Evolutionary conservation across 2,113 vertebrate genomes (phyloP).

Genomic region (Antidorcas marsupialis): DNA sequence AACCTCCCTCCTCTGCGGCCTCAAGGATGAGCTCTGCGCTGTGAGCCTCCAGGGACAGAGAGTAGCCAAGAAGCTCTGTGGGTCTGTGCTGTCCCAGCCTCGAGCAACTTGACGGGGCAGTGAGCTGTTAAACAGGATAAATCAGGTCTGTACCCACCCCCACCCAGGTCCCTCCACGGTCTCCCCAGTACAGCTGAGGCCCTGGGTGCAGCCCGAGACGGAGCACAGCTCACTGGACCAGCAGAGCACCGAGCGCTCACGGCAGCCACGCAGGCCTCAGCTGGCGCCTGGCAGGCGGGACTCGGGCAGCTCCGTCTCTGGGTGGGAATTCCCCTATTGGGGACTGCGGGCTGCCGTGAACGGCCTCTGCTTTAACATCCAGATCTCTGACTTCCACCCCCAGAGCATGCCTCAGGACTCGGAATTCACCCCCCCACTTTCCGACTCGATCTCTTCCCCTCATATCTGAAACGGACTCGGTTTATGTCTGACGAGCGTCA

Average conservation of each 20-base stretch:
- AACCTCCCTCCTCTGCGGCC: not conserved
- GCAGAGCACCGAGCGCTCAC: not conserved
- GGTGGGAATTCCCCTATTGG: fast-evolving
- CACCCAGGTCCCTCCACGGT: not conserved
- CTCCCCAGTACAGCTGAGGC: slow-evolving; percentile 28
- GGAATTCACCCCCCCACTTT: fast-evolving
- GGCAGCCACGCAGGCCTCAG: fast-evolving
- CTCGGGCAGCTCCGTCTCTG: too few species aligned
- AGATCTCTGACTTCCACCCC: not conserved
- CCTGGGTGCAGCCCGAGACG: not conserved
- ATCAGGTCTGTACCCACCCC: slow-evolving; percentile 54
- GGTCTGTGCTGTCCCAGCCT: slow-evolving; percentile 47
- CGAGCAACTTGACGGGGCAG: slow-evolving; percentile 58
- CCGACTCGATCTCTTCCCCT: not conserved
- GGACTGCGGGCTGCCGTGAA: not conserved
- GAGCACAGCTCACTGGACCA: not conserved
- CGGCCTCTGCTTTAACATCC: not conserved
- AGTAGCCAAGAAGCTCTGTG: slow-evolving; percentile 73
- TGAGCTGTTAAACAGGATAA: slow-evolving; percentile 78
- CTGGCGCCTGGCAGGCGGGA: fast-evolving
- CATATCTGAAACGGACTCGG: not conserved
- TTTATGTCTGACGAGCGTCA: not conserved
- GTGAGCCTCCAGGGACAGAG: slow-evolving; percentile 61
- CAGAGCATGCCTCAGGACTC: not conserved
- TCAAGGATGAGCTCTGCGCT: slow-evolving; percentile 50